phyloP scores from a whole-genome alignment of 1,140 invertebrate genomes.

The Pachypsylla venusta region DNA sequence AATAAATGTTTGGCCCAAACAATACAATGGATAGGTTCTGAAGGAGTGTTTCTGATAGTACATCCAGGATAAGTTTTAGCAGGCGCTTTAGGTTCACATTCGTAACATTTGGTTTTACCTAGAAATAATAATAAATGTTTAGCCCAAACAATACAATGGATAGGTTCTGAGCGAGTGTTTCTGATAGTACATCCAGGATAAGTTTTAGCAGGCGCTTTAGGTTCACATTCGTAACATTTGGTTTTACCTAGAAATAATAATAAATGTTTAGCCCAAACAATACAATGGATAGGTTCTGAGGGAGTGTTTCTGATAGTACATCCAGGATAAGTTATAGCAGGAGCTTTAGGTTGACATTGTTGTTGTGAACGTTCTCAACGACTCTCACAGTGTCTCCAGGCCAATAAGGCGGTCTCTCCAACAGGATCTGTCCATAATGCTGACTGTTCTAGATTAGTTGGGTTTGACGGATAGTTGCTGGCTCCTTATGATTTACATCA shows the following conservation, averaged over 20 bases:
- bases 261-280: slow-evolving; percentile 98
- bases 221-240: slow-evolving; percentile 94
- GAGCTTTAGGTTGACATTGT: slow-evolving; percentile 84
- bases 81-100: slow-evolving; percentile 81
- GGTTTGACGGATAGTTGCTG: no score
- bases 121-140: slow-evolving; percentile 38
- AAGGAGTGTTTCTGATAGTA: slow-evolving; percentile 98
- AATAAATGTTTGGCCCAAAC: slow-evolving; percentile 99
- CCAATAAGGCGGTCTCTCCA: no score
- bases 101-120: slow-evolving; percentile 88
- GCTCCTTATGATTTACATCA: no score
- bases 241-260: slow-evolving; percentile 66
- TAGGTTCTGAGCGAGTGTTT: slow-evolving; percentile 97
- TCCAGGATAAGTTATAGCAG: slow-evolving; percentile 86
- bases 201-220: slow-evolving; percentile 78
- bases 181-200: slow-evolving; percentile 97
- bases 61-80: slow-evolving; percentile 94
- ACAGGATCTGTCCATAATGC: no score
- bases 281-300: slow-evolving; percentile 98
- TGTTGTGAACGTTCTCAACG: no score
- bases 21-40: slow-evolving; percentile 97
- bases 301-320: slow-evolving; percentile 99
- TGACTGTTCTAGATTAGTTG: no score
- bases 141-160: slow-evolving; percentile 99
- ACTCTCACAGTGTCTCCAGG: no score